These are phyloP conservation scores for Vultur gryphus DNA, from an alignment of 2,797 vertebrate species.

Conservation along the genomic window DNA sequence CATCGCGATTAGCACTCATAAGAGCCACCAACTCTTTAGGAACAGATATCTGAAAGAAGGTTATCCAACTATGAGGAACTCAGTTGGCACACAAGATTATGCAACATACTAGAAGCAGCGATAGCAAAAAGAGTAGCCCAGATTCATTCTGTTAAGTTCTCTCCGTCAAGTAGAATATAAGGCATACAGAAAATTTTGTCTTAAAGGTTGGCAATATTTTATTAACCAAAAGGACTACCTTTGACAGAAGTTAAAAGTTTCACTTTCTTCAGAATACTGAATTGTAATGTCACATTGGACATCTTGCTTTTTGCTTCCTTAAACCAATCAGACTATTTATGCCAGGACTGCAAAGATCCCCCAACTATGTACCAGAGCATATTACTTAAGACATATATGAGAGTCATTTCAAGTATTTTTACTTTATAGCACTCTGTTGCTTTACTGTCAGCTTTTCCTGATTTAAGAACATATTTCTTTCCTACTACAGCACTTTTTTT, in stretches of 20 bases:
- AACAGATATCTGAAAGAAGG: conserved; percentile 82
- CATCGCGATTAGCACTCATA: conserved; percentile 90
- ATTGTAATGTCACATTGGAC: not conserved
- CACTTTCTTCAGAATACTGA: not conserved
- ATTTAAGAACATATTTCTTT: not conserved
- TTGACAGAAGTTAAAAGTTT: not conserved
- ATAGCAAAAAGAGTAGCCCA: not conserved
- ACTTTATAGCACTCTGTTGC: not conserved
- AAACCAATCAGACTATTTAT: not conserved
- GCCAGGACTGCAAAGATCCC: not conserved
- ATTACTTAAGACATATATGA: not conserved
- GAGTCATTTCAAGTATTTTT: not conserved
- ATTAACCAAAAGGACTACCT: not conserved
- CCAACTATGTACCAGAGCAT: not conserved
- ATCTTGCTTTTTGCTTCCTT: not conserved
- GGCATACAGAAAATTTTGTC: not conserved
- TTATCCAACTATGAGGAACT: not conserved
- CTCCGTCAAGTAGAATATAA: not conserved
- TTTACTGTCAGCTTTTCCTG: not conserved
- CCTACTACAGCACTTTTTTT: not conserved
- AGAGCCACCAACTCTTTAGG: conserved; percentile 90
- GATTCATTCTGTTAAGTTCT: not conserved
- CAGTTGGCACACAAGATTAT: not conserved
- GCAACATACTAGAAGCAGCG: not conserved
- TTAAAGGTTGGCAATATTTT: not conserved